phyloP scores from a whole-genome alignment of 2,113 vertebrate genomes.

The Clarias macrocephalus region DNA sequence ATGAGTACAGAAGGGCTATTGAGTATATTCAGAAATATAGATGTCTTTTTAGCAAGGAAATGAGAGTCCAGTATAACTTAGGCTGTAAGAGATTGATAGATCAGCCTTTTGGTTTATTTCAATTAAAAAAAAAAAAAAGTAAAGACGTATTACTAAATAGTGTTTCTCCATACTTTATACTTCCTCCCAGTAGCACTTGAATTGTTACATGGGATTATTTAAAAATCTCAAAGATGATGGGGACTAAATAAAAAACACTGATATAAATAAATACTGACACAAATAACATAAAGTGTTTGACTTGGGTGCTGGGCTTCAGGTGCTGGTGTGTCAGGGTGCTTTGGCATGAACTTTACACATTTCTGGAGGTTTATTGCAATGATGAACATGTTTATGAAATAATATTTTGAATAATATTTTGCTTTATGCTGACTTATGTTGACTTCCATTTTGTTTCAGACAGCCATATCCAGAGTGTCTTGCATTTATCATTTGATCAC shows the following conservation, averaged over 20 bases:
- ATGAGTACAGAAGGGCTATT: conserved; percentile 5
- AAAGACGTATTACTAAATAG: too few species aligned
- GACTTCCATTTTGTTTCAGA: too few species aligned
- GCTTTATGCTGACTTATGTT: too few species aligned
- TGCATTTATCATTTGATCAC: too few species aligned
- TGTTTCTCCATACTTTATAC: too few species aligned
- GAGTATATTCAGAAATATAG: not conserved
- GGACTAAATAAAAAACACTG: not conserved
- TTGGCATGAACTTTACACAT: not conserved
- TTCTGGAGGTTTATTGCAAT: not conserved
- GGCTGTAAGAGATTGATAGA: not conserved
- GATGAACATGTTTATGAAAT: not conserved
- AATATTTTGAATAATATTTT: not conserved
- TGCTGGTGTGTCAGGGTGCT: not conserved
- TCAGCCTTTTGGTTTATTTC: not conserved
- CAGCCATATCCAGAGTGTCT: too few species aligned
- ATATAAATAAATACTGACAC: not conserved
- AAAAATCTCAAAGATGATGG: not conserved
- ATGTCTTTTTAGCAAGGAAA: not conserved
- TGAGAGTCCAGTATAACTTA: not conserved
- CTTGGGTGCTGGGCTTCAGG: not conserved
- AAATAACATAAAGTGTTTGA: not conserved
- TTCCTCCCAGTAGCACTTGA: not conserved
- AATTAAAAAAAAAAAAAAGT: not conserved
- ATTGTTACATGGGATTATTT: not conserved